A percentile compares a stretch with the other conserved stretches of the same genome.
phyloP scores from a whole-genome alignment of 1,140 invertebrate species.

The Solenopsis invicta region DNA sequence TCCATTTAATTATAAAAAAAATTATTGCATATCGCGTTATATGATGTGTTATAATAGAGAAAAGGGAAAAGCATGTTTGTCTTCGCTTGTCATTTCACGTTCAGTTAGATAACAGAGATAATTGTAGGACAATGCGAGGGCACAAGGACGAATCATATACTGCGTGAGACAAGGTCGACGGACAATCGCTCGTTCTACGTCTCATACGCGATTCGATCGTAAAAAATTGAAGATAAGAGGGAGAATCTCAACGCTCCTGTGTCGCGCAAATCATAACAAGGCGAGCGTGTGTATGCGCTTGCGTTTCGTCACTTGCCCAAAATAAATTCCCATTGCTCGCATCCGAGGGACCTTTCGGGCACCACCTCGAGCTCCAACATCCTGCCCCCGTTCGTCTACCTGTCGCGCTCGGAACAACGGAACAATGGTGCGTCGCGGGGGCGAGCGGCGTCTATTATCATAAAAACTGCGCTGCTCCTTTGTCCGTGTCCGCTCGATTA shows the following conservation, averaged over 20 bases:
- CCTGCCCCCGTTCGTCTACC: constrained; percentile 69
- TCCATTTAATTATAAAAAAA: neutral
- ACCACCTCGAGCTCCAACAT: constrained; percentile 99
- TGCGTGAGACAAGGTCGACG: neutral
- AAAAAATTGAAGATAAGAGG: neutral
- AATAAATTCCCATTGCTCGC: constrained; percentile 99
- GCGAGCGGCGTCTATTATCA: constrained; percentile 76
- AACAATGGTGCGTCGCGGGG: constrained; percentile 35
- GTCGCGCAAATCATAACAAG: constrained; percentile 67
- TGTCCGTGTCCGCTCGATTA: constrained; percentile 76
- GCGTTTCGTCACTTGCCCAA: constrained; percentile 92
- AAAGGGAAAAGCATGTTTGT: neutral
- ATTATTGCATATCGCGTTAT: neutral
- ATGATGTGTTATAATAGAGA: neutral
- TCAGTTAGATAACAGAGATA: neutral
- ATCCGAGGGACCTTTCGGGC: constrained; percentile 97
- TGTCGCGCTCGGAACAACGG: constrained; percentile 28
- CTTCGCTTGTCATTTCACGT: neutral
- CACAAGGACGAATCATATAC: neutral
- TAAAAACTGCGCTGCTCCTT: constrained; percentile 85
- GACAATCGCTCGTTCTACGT: neutral
- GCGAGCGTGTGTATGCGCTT: constrained; percentile 45
- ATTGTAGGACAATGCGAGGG: neutral
- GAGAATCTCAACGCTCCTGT: constrained; percentile 55
- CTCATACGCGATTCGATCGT: neutral